Conservation (phyloP, 1,140 invertebrate genomes). For the Radopholus similis region DNA sequence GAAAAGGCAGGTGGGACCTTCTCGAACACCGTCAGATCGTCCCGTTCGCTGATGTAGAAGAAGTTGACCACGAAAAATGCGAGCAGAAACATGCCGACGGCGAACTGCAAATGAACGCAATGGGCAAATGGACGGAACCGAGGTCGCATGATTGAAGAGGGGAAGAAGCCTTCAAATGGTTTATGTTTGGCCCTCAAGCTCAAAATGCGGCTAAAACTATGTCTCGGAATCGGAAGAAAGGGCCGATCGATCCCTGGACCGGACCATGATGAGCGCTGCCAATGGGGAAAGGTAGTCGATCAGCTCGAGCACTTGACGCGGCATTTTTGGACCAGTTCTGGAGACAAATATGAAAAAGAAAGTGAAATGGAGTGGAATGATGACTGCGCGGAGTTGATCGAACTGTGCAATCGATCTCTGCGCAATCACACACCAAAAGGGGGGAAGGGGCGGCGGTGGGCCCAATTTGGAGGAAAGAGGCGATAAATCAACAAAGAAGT, state of each 20-base stretch:
- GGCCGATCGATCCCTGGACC: background rate
- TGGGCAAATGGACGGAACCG: background rate
- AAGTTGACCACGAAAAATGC: slow-evolving; percentile 16
- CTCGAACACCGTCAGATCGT: slow-evolving; percentile 12
- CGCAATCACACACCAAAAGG: too few relatives aligned
- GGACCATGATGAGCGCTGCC: slow-evolving; percentile 8
- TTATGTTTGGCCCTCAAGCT: background rate
- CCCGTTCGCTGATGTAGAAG: slow-evolving; percentile 13
- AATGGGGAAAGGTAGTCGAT: slow-evolving; percentile 6
- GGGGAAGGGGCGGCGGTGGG: too few relatives aligned
- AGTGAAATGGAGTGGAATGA: too few relatives aligned
- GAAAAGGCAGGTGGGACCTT: background rate
- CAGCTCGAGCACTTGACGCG: slow-evolving; percentile 16
- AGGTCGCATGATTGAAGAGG: background rate
- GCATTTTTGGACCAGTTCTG: too few relatives aligned
- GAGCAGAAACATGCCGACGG: slow-evolving; percentile 3
- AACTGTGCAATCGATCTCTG: too few relatives aligned
- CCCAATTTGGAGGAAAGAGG: too few relatives aligned
- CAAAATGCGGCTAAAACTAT: too few relatives aligned
- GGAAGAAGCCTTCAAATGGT: background rate
- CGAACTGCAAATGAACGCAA: background rate
- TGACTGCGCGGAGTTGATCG: too few relatives aligned
- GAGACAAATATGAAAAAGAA: too few relatives aligned
- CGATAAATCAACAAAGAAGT: too few relatives aligned
- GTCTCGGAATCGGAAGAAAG: too few relatives aligned